A percentile compares a stretch with the other conserved stretches of the same genome.
Conservation (phyloP, 2,888 invertebrate species). For the Seira sanloemensis region DNA sequence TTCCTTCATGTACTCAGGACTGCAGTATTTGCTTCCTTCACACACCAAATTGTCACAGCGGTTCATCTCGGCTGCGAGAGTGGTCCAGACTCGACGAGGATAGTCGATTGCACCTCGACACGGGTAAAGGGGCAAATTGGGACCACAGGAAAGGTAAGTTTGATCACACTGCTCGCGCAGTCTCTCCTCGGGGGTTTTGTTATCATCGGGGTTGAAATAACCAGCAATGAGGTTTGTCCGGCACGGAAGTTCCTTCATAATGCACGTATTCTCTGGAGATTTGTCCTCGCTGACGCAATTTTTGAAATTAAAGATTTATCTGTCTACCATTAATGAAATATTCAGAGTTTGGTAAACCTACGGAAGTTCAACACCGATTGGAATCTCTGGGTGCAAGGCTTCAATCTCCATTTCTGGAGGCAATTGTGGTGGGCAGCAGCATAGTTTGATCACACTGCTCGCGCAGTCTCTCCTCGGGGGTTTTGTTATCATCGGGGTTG, state of each 20-base stretch:
- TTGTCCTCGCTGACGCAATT: conserved; percentile 6
- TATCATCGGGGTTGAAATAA: conserved; percentile 69
- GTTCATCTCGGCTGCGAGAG: conserved; percentile 54
- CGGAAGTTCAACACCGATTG: conserved; percentile 62
- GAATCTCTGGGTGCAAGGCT: conserved; percentile 48
- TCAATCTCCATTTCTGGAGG: conserved; percentile 55
- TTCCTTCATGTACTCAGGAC: conserved; percentile 48
- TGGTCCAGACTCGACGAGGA: conserved; percentile 59
- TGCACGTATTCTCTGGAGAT: conserved; percentile 42
- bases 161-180: conserved; percentile 63
- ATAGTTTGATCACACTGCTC: conserved; percentile 65
- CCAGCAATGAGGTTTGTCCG: conserved; percentile 67
- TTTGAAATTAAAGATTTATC: too few relatives aligned
- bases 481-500: conserved; percentile 70
- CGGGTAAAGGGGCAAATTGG: conserved; percentile 63
- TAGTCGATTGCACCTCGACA: conserved; percentile 67
- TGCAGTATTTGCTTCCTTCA: conserved; percentile 49
- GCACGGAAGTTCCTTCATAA: conserved; percentile 59
- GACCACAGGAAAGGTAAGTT: conserved; percentile 54
- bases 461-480: conserved; percentile 40
- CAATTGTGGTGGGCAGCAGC: conserved; percentile 45
- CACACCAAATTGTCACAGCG: conserved; percentile 40
- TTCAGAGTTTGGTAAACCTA: too few relatives aligned
- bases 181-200: conserved; percentile 59
- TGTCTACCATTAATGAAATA: too few relatives aligned